phyloP scores from a whole-genome alignment of 2,888 invertebrate genomes.

The Spatulosminthurus flaviceps region DNA sequence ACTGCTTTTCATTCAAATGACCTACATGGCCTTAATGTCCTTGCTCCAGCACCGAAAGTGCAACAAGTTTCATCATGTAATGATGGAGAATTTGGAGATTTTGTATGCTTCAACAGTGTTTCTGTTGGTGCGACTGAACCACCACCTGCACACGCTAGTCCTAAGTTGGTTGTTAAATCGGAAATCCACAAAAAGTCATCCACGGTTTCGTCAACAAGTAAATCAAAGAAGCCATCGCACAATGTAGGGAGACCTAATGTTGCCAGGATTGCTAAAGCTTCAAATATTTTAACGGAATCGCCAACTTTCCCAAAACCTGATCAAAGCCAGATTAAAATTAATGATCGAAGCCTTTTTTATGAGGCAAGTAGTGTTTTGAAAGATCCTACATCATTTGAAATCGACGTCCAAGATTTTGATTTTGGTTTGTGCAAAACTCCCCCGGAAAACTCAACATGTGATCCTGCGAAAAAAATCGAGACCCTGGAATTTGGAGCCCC shows the following conservation, averaged over 20 bases:
- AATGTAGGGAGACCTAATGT: slow-evolving; percentile 20
- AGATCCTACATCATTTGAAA: slow-evolving; percentile 45
- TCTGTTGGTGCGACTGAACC: slow-evolving; percentile 20
- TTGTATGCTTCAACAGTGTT: slow-evolving; percentile 52
- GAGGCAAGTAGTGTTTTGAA: neutral
- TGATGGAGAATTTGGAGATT: slow-evolving; percentile 61
- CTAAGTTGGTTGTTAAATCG: slow-evolving; percentile 32
- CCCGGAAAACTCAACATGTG: neutral
- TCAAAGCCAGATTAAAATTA: neutral
- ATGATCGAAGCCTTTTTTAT: neutral
- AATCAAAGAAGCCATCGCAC: slow-evolving; percentile 22
- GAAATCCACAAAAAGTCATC: slow-evolving; percentile 27
- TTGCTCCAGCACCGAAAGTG: neutral
- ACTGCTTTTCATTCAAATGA: neutral
- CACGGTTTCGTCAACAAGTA: neutral
- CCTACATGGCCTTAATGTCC: neutral
- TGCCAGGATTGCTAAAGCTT: slow-evolving; percentile 34
- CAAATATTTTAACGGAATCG: slow-evolving; percentile 46
- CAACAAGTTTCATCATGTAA: slow-evolving; percentile 14
- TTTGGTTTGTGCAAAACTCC: neutral
- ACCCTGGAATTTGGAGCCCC: slow-evolving; percentile 35
- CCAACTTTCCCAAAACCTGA: slow-evolving; percentile 37
- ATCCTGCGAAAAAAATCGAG: neutral
- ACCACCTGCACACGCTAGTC: slow-evolving; percentile 29
- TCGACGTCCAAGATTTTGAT: slow-evolving; percentile 27